Evolutionary conservation across 2,888 invertebrate species (phyloP), one percentile per base, ranked within the genome.

Genomic region (Cephus pygmeus): DNA sequence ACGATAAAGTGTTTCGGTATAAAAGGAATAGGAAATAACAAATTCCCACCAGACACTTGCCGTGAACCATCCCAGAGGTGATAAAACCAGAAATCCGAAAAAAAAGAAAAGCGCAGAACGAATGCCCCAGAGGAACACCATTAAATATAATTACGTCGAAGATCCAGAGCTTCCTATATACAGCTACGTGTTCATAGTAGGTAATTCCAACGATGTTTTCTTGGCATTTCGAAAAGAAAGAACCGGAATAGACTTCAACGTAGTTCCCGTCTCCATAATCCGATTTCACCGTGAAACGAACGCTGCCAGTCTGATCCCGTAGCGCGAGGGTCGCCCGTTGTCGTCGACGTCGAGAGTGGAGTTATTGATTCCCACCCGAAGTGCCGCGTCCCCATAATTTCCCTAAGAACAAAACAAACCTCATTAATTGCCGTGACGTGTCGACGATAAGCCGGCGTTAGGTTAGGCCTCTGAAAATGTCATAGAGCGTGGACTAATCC

Each of bases 391-490:
- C 75, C 36, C 68, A 73, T 76, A 75, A 78, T 78, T 78, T 78
- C 31, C 68, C 68, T 73, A 73, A 78, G 78, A 71, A 73, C 75
- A 76, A 78, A 78, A 75, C 78, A 78, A 78, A 78, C 78, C 77
- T 75, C 78, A 78, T 78, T 76, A 78, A 76, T 76, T 78, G 75
- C 78, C 76, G 75, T 69, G 78, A 76, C 78, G 75, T 75, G 75
- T 75, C 78, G 73, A 78, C 75, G 78, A 30, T 76, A 69, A 76
- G 78, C 78, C 76, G 71, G 34, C 36, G 75, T 23, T 56, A 23
- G 40, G 40, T 15, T 56, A 23, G 40, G 23, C 40, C 40, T 56
- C 23, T 56, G 40, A 56, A 23, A 56, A 23, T 56, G 23, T 56
- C 40, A 1, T 56, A 56, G 40, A 56, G 23, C 40, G 40, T 56